Evolutionary conservation across 2,797 vertebrate genomes (phyloP), one percentile per base, ranked within the genome.

Genomic region (Okamejei kenojei): DNA sequence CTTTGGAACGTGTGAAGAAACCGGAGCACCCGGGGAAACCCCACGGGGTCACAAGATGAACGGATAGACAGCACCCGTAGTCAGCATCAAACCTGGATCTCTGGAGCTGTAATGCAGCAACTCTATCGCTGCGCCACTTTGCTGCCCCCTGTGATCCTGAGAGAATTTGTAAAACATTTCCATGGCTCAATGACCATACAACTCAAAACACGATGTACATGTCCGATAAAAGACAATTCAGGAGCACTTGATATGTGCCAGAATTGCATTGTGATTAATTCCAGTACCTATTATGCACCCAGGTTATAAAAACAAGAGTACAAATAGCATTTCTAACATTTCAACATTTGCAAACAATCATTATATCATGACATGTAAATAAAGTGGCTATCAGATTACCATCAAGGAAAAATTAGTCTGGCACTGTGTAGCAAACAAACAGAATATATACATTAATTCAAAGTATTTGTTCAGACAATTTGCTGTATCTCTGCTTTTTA

Each of bases 171-270:
- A 92, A 58, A 15, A 76, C 45, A 11, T 58, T 45, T 29, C 23
- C 74, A 73, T 73, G 35, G 90, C 13, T 74, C 68, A 91, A 54
- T 73, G 21, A 71, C 71, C 68, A 92, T 1, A 29, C 23, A 71
- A 90, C 45, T 38, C 35, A 35, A 65, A 90, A 90, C 29, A 38
- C 68, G 73, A 7, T 71, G 35, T 91, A 45, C n/a, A 29, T 26
- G n/a, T 76, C 38, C 76, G 45, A 76, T 54, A 76, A 74, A 91
- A 91, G 76, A 7, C n/a, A 68, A 88, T 88, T 88, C 63, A 68
- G 35, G n/a, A 17, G 17, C 7, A 54, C 26, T 54, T 92, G 26
- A 26, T 58, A 73, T 76, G 29, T 35, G 32, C 65, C 76, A 58
- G 71, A 54, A 91, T 21, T 17, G 26, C 71, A 92, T n/a, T 71